Conservation (phyloP, 2,113 vertebrate genomes). For the Carassius gibelio region DNA sequence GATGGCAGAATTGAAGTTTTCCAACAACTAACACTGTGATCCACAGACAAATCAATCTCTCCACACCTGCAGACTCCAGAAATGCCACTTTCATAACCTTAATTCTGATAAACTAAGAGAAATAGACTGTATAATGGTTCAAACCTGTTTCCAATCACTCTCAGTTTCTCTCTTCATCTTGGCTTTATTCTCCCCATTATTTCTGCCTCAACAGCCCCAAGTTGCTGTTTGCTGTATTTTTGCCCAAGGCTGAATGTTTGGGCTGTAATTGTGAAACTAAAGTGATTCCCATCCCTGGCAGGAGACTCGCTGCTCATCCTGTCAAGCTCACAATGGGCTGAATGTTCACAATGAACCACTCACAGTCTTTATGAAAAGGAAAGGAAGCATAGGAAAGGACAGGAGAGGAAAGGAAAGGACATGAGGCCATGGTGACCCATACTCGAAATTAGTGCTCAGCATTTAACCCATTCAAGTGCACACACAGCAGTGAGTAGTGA, state of each 20-base stretch:
- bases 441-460: too few relatives aligned
- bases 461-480: too few relatives aligned
- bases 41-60: neutral
- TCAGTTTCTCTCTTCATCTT: constrained; percentile 30
- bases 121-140: constrained; percentile 17
- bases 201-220: neutral
- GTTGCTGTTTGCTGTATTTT: constrained; percentile 35
- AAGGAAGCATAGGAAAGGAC: neutral
- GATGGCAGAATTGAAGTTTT: neutral
- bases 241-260: constrained; percentile 50
- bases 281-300: constrained; percentile 41
- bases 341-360: constrained; percentile 49
- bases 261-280: constrained; percentile 56
- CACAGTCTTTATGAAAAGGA: constrained; percentile 63
- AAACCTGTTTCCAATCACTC: neutral
- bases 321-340: constrained; percentile 41
- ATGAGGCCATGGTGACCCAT: too few relatives aligned
- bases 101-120: constrained; percentile 27
- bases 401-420: too few relatives aligned
- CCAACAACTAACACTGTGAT: too few relatives aligned
- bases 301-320: constrained; percentile 38
- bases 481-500: too few relatives aligned
- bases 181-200: neutral
- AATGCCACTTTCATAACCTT: neutral
- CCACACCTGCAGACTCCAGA: neutral